These are phyloP conservation scores for Spilosoma lubricipeda DNA, from an alignment of 2,888 invertebrate genomes.

Conservation along the genomic window DNA sequence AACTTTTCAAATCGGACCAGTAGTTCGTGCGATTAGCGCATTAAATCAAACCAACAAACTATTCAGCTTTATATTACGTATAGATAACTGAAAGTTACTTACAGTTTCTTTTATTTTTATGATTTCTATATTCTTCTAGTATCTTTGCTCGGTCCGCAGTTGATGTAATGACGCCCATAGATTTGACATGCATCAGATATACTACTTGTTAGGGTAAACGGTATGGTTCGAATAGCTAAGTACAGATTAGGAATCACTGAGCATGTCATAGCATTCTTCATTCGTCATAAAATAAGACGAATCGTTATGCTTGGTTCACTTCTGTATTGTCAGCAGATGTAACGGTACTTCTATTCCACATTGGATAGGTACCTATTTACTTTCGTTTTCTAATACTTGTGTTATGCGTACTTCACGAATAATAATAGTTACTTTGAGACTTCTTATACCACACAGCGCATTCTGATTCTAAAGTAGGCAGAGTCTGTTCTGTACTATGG, in stretches of 20 bases:
- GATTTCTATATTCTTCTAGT: background rate
- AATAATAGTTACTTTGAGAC: background rate
- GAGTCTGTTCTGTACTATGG: no score
- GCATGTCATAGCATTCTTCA: background rate
- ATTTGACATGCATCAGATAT: constrained; percentile 13
- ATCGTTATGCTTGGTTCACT: background rate
- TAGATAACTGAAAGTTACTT: background rate
- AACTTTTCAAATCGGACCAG: no score
- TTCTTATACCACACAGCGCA: no score
- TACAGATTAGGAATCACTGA: constrained; percentile 10
- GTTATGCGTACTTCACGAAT: background rate
- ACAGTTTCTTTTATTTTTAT: background rate
- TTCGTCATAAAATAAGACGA: background rate
- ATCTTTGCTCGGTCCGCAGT: background rate
- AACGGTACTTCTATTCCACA: background rate
- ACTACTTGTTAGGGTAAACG: constrained; percentile 5
- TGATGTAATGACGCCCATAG: background rate
- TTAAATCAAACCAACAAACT: no score
- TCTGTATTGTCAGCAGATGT: background rate
- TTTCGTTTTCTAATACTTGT: background rate
- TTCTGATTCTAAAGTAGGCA: no score
- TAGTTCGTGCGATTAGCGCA: no score
- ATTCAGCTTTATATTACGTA: no score
- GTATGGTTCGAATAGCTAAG: constrained; percentile 6
- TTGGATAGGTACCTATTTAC: background rate